Evolutionary conservation across 2,888 invertebrate species (phyloP), one percentile per base, ranked within the genome.

Genomic region (Philopedon plagiatum): DNA sequence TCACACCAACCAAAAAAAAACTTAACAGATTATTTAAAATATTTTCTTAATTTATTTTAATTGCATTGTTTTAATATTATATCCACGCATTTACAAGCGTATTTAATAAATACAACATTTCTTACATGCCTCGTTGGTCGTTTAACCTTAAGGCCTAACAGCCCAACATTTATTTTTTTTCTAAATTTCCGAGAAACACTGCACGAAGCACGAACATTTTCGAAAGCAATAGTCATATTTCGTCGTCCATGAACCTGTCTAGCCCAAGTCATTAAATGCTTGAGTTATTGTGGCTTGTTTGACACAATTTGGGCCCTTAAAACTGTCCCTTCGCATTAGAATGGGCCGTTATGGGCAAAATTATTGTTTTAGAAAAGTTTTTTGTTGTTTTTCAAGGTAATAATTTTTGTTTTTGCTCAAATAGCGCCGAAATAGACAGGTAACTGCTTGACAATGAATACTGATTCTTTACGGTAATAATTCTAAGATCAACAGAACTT

Each of bases 281-380:
- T 81, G 80, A 84, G 80, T 83, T 83, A 84, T 84, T 83, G 83
- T 81, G 82, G 82, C 81, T 80, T 80, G 82, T 82, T 81, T 82
- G 83, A 83, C 83, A 83, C 80, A 78, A 81, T 80, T 81, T 80
- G 79, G 80, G 79, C 80, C 81, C 81, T 81, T 80, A 79, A 78
- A 78, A 75, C 75, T 79, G 77, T 80, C 77, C 63, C 60, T 69
- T 63, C 41, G 61, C 60, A 69, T 65, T 68, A 60, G 61, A 54
- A 57, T 11, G 46, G 62, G 9, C 62, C 51, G 64, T 64, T 58
- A 71, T 76, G 76, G 70, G 77, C 78, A 80, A 77, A 81, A 78
- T 82, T 82, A 81, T 81, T 78, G 78, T 80, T 78, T 78, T 76
- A 76, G 64, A 76, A 23, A 46, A 39, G 34, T 26, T 62, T 62